A percentile compares a stretch with the other conserved stretches of the same genome.
These are phyloP conservation scores for Myathropa florea DNA, from an alignment of 2,888 invertebrate species.

Conservation along the genomic window DNA sequence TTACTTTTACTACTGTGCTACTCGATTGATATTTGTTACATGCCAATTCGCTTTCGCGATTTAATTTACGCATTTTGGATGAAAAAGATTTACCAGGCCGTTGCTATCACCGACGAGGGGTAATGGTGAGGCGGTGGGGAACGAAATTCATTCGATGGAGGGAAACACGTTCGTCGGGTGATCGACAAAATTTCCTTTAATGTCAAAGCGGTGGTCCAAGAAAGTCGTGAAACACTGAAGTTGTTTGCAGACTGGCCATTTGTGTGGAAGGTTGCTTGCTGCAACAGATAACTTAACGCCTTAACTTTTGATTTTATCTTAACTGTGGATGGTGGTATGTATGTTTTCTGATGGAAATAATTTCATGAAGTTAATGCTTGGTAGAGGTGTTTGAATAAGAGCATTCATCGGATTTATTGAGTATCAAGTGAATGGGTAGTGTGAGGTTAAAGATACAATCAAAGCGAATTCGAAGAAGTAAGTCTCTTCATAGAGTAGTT, in stretches of 20 bases:
- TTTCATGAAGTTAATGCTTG: too few species aligned
- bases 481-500: too few species aligned
- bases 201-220: not conserved
- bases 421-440: too few species aligned
- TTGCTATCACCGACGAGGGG: not conserved
- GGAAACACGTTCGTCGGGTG: conserved; percentile 26
- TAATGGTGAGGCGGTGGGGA: not conserved
- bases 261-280: not conserved
- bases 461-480: too few species aligned
- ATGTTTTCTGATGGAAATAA: too few species aligned
- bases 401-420: too few species aligned
- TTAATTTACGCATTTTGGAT: conserved; percentile 15
- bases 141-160: conserved; percentile 1
- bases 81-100: not conserved
- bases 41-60: conserved; percentile 23
- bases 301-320: too few species aligned
- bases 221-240: too few species aligned
- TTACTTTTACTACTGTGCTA: not conserved
- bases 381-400: too few species aligned
- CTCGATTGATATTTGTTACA: not conserved
- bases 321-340: too few species aligned
- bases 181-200: conserved; percentile 14
- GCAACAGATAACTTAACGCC: too few species aligned
- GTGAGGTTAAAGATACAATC: too few species aligned
- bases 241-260: not conserved